Conservation (phyloP, 2,797 vertebrate species). For the Eidolon dupreanum region DNA sequence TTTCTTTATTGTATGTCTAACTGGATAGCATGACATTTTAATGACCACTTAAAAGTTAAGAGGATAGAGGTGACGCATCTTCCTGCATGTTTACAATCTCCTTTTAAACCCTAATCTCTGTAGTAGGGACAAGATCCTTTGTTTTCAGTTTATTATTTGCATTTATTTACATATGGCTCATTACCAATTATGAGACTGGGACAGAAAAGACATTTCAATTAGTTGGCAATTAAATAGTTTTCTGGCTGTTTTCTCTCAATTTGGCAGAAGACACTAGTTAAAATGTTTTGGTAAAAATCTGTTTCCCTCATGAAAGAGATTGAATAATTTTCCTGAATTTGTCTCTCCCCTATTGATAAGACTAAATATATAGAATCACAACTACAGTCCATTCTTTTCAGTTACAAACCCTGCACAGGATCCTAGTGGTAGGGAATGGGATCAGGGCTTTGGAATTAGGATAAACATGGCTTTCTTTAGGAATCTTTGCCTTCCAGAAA, state of each 20-base stretch:
- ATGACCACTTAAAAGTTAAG: neutral
- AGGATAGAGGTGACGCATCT: neutral
- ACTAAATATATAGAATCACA: neutral
- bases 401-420: neutral
- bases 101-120: neutral
- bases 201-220: conserved; percentile 47
- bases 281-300: conserved; percentile 34
- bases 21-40: neutral
- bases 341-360: neutral
- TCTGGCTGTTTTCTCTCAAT: neutral
- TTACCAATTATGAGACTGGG: conserved; percentile 32
- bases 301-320: conserved; percentile 20
- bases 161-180: conserved; percentile 49
- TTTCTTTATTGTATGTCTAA: neutral
- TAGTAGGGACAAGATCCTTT: neutral
- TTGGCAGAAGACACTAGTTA: conserved; percentile 42
- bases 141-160: conserved; percentile 40
- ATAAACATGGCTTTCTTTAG: neutral
- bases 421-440: neutral
- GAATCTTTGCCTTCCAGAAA: neutral
- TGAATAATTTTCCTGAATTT: neutral
- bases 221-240: conserved; percentile 61
- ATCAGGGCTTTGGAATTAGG: neutral
- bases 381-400: neutral
- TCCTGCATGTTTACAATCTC: neutral